Conservation (phyloP, 2,113 vertebrate genomes). For the Riparia riparia region DNA sequence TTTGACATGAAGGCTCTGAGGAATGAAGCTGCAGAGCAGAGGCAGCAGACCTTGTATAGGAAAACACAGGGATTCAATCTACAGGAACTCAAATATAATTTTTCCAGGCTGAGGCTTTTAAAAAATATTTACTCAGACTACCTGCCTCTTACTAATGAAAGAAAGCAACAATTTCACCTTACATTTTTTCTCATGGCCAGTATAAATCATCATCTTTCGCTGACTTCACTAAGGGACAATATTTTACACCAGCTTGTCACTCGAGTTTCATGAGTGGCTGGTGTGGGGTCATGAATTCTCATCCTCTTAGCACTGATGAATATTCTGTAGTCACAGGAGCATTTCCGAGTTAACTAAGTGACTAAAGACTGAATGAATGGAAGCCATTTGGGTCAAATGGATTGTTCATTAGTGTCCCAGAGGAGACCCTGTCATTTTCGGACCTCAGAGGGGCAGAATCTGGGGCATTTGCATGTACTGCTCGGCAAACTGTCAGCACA, state of each 20-base stretch:
- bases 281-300: not conserved
- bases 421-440: not conserved
- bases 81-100: not conserved
- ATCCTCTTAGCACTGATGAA: not conserved
- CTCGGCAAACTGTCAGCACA: not conserved
- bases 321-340: not conserved
- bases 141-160: not conserved
- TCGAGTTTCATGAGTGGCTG: not conserved
- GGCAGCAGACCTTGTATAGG: not conserved
- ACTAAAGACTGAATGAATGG: not conserved
- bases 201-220: not conserved
- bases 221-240: not conserved
- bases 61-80: not conserved
- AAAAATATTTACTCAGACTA: not conserved
- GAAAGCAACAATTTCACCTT: not conserved
- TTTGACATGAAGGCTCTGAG: not conserved
- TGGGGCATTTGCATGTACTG: not conserved
- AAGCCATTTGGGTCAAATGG: conserved; percentile 7
- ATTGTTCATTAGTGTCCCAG: not conserved
- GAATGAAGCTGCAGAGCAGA: not conserved
- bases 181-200: not conserved
- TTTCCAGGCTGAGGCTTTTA: not conserved
- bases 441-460: not conserved
- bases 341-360: not conserved
- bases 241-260: not conserved